These are phyloP conservation scores for Lagopus muta DNA, from an alignment of 2,113 vertebrate genomes.

Conservation along the genomic window DNA sequence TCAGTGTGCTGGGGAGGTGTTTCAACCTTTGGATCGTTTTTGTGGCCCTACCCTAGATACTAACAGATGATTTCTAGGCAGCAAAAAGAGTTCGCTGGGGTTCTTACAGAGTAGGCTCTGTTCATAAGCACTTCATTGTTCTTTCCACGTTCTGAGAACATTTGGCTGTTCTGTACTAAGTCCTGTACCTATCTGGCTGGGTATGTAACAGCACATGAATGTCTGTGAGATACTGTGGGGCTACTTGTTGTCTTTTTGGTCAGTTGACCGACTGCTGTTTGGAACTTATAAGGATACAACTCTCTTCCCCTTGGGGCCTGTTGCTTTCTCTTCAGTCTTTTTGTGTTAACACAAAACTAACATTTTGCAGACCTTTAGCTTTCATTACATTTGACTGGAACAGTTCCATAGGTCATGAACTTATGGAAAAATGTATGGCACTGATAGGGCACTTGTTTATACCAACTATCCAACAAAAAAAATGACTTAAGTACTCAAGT, in stretches of 20 bases:
- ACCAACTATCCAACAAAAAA: background rate
- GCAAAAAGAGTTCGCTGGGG: background rate
- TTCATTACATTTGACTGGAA: background rate
- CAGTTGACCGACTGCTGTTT: background rate
- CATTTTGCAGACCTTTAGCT: background rate
- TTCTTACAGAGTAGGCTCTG: background rate
- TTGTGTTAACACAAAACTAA: background rate
- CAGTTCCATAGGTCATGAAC: background rate
- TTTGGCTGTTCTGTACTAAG: background rate
- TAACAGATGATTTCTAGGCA: background rate
- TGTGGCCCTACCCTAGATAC: background rate
- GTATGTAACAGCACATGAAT: fast-evolving
- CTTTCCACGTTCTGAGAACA: no score
- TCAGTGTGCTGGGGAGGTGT: no score
- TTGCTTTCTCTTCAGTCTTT: background rate
- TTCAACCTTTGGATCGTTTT: no score
- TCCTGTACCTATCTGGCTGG: background rate
- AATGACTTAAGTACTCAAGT: background rate
- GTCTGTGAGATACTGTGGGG: background rate
- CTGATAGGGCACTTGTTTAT: background rate
- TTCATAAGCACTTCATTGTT: background rate
- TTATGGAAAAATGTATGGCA: background rate
- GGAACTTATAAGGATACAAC: background rate
- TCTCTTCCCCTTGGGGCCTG: background rate
- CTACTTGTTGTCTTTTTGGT: background rate